These are phyloP conservation scores for Acrossocheilus wenchowensis DNA, from an alignment of 2,797 vertebrate genomes.

Conservation along the genomic window DNA sequence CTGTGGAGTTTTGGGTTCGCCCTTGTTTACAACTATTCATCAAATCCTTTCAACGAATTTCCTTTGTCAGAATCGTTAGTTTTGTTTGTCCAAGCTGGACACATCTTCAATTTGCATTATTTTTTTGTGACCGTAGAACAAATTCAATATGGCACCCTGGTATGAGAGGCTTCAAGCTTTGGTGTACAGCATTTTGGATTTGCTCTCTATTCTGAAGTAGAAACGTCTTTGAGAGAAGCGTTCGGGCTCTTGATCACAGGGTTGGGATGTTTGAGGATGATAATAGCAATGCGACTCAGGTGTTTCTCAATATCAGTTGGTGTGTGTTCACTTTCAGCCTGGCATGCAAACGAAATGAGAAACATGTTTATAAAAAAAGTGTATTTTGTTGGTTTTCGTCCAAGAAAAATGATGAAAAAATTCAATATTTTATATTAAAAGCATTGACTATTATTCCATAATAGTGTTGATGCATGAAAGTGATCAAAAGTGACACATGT, in stretches of 20 bases:
- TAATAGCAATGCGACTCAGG: neutral
- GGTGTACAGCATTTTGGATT: slow-evolving; percentile 1
- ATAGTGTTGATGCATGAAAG: neutral
- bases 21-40: slow-evolving; percentile 3
- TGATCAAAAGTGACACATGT: no score
- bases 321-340: neutral
- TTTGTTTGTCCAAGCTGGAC: neutral
- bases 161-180: neutral
- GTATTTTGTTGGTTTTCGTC: slow-evolving; percentile 10
- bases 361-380: slow-evolving; percentile 15
- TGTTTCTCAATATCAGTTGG: slow-evolving; percentile 9
- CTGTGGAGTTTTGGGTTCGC: neutral
- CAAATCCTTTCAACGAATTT: slow-evolving; percentile 16
- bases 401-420: neutral
- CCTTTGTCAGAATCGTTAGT: slow-evolving; percentile 3
- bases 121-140: neutral
- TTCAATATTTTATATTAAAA: neutral
- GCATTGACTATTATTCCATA: neutral
- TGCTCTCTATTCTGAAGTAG: neutral
- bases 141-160: neutral
- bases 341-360: neutral
- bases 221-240: neutral
- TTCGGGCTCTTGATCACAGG: neutral
- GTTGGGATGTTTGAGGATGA: neutral
- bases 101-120: neutral